phyloP scores from a whole-genome alignment of 2,113 vertebrate species.

The Rhabdornis inornatus region DNA sequence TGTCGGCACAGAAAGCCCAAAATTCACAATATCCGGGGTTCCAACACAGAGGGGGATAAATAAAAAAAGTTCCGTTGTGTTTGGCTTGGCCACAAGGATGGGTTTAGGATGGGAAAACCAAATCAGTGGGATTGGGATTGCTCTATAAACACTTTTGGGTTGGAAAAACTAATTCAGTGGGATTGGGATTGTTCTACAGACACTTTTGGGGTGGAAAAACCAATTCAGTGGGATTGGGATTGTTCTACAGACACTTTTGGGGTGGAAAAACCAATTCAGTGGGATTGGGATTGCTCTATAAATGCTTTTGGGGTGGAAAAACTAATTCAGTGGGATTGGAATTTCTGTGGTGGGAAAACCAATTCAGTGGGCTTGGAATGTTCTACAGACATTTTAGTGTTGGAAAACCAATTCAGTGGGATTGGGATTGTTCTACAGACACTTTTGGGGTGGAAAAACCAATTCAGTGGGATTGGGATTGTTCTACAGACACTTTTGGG shows the following conservation, averaged over 20 bases:
- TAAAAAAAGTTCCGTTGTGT: rapidly evolving
- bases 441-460: too few species aligned
- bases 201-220: not conserved
- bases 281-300: too few species aligned
- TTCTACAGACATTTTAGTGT: not conserved
- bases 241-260: too few species aligned
- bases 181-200: not conserved
- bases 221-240: not conserved
- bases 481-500: not conserved
- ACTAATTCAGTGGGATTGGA: rapidly evolving
- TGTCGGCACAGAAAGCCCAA: too few species aligned
- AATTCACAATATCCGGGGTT: too few species aligned
- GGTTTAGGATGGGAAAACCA: rapidly evolving
- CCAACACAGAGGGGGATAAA: not conserved
- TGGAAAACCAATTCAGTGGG: not conserved
- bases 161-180: not conserved
- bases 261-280: rapidly evolving
- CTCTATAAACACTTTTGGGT: not conserved
- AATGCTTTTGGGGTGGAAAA: not conserved
- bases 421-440: too few species aligned
- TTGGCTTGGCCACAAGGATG: rapidly evolving
- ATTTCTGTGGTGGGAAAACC: not conserved
- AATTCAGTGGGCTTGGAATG: not conserved
- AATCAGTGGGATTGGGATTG: not conserved
- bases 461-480: not conserved